These are phyloP conservation scores for Manduca sexta DNA, from an alignment of 1,140 invertebrate species.

Conservation along the genomic window DNA sequence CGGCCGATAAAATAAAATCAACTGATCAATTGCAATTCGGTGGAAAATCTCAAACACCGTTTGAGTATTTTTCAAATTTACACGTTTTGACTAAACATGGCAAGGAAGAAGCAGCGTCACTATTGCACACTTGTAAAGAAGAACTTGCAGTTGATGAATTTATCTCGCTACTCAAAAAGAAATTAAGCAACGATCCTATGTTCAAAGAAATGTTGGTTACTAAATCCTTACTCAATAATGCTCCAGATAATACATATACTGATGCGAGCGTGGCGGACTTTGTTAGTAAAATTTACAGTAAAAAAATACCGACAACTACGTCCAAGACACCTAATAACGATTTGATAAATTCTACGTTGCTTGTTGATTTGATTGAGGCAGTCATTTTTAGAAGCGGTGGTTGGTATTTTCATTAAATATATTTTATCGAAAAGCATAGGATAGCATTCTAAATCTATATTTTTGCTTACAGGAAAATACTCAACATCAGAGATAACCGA, in stretches of 20 bases:
- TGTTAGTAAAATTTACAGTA: slow-evolving; percentile 47
- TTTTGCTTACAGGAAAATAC: slow-evolving; percentile 36
- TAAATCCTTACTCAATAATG: slow-evolving; percentile 13
- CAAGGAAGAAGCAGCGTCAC: slow-evolving; percentile 16
- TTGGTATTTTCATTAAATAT: slow-evolving; percentile 13
- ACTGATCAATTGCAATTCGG: slow-evolving; percentile 1
- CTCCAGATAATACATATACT: slow-evolving; percentile 25
- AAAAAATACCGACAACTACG: slow-evolving; percentile 33
- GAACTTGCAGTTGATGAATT: slow-evolving; percentile 49
- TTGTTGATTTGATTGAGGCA: slow-evolving; percentile 57
- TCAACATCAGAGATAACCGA: slow-evolving; percentile 13
- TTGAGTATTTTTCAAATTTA: slow-evolving; percentile 47
- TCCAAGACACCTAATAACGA: slow-evolving; percentile 31
- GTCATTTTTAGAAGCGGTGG: slow-evolving; percentile 55
- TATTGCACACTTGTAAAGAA: slow-evolving; percentile 36
- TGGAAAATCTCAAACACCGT: slow-evolving; percentile 19
- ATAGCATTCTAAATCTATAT: background rate
- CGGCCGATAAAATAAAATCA: too few relatives aligned
- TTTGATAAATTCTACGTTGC: slow-evolving; percentile 51
- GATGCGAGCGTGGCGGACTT: slow-evolving; percentile 51
- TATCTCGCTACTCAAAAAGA: slow-evolving; percentile 50
- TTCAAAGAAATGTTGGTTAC: slow-evolving; percentile 41
- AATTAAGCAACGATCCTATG: slow-evolving; percentile 41
- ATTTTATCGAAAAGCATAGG: background rate
- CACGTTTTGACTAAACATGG: slow-evolving; percentile 26